Evolutionary conservation across 2,797 vertebrate genomes (phyloP).

Genomic region (Crocodylus rhombifer): DNA sequence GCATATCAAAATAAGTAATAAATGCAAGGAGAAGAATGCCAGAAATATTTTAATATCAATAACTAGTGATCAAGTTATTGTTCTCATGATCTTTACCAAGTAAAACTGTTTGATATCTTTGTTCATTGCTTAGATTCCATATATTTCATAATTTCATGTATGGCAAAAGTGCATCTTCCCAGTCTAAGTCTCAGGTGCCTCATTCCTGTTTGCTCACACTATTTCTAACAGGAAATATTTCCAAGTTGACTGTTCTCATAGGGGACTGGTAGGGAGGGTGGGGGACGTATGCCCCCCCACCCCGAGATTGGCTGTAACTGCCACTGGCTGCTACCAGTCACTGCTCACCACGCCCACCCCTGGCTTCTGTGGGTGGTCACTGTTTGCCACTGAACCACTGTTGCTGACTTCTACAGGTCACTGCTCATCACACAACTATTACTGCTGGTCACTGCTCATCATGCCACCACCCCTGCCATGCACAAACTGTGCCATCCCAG

Average conservation of each 20-base stretch:
- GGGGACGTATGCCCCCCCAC: too few relatives aligned
- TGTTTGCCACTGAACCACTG: too few relatives aligned
- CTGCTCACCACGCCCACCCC: not conserved
- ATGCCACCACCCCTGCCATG: too few relatives aligned
- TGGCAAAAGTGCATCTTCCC: not conserved
- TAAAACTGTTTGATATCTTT: not conserved
- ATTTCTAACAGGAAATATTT: not conserved
- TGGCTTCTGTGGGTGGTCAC: too few relatives aligned
- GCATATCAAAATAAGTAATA: conserved; percentile 51
- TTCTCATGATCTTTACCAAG: conserved; percentile 34
- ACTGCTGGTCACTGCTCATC: too few relatives aligned
- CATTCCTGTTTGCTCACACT: not conserved
- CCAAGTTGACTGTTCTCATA: not conserved
- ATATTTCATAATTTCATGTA: conserved; percentile 18
- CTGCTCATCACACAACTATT: too few relatives aligned
- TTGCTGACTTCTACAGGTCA: too few relatives aligned
- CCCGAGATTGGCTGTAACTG: too few relatives aligned
- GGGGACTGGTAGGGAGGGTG: too few relatives aligned
- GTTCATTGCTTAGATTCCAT: not conserved
- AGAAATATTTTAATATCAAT: conserved; percentile 61
- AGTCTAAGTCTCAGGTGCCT: not conserved
- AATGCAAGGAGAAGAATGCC: conserved; percentile 54
- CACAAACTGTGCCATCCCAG: too few relatives aligned
- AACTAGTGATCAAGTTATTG: conserved; percentile 46
- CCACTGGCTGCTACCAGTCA: not conserved